Evolutionary conservation across 2,113 vertebrate genomes (phyloP).

Genomic region (Cryptotis parvus): DNA sequence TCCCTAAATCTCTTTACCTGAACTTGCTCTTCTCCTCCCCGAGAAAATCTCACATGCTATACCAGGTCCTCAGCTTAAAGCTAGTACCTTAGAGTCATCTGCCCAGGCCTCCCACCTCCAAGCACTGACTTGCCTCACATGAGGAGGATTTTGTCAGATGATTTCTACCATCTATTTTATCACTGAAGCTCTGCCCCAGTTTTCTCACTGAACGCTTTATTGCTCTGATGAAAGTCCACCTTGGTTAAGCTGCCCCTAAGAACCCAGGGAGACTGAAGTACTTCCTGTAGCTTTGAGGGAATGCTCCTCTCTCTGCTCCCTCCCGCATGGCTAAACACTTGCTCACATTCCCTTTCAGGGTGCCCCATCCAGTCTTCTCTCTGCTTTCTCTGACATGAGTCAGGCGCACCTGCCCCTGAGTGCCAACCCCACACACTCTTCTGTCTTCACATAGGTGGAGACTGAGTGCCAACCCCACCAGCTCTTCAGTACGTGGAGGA

Average conservation of each 20-base stretch:
- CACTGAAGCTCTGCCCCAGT: neutral
- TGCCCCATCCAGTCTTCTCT: neutral
- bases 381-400: neutral
- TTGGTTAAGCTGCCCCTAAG: neutral
- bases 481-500: slow-evolving; percentile 50
- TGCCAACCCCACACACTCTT: slow-evolving; percentile 51
- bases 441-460: no score
- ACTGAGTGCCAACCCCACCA: slow-evolving; percentile 43
- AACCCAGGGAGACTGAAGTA: neutral
- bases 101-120: neutral
- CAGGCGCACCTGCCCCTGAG: neutral
- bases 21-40: neutral
- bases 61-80: neutral
- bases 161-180: neutral
- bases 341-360: neutral
- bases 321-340: neutral
- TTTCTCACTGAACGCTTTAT: neutral
- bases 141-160: neutral
- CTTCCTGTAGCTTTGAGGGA: neutral
- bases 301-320: neutral
- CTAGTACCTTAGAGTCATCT: neutral
- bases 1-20: neutral
- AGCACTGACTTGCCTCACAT: neutral
- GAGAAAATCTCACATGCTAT: neutral
- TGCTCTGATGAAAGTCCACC: neutral